phyloP scores from a whole-genome alignment of 2,113 vertebrate species.

The Labeo rohita region DNA sequence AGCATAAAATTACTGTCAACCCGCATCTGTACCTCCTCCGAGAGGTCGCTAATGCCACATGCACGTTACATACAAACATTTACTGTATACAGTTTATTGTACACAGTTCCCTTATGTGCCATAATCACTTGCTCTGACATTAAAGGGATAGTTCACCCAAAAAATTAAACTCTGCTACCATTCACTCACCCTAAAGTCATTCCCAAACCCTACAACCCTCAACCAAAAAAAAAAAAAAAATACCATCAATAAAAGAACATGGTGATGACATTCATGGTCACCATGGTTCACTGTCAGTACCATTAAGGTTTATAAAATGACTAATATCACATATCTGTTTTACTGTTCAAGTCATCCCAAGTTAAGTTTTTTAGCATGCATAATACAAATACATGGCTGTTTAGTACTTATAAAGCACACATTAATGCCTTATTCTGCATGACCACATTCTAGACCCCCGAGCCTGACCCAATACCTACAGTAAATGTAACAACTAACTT shows the following conservation, averaged over 20 bases:
- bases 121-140: not conserved
- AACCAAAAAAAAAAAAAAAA: not conserved
- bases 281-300: not conserved
- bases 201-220: not conserved
- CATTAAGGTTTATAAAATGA: not conserved
- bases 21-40: slow-evolving; percentile 33
- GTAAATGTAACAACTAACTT: no score
- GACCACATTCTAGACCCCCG: no score
- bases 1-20: slow-evolving; percentile 63
- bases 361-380: no score
- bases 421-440: no score
- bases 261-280: not conserved
- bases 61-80: slow-evolving; percentile 22
- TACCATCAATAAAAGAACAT: not conserved
- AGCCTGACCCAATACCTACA: no score
- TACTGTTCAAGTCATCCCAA: not conserved
- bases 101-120: not conserved
- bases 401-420: no score
- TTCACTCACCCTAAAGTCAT: not conserved
- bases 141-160: not conserved
- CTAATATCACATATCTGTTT: not conserved
- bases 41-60: slow-evolving; percentile 66
- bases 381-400: no score
- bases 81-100: not conserved
- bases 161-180: not conserved